Base-by-base conservation (phyloP, 2,888 invertebrate species). In the Melinaea menophilus region DNA sequence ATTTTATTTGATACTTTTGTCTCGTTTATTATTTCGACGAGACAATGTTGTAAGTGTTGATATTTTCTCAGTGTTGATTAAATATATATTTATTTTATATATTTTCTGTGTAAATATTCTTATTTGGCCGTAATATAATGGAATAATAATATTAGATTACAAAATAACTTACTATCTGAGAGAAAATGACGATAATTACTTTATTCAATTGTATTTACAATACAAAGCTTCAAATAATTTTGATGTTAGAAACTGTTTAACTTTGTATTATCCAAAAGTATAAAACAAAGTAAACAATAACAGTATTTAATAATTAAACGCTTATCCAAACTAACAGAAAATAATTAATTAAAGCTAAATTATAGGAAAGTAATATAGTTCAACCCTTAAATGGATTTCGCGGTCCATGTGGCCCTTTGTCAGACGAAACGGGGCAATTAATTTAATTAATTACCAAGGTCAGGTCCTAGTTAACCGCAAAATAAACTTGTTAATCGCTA, bases 1-100 rank as follows among this genome's bases (percentile, higher is more conserved):
- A 75, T 76, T 79, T 79, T 79, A 81, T 81, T 77, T 70, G 78
- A 75, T 71, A 70, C 72, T 72, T 69, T 67, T 57, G 64, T 66
- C 69, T 59, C 66, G 72, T 74, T 71, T 75, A 68, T 66, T 58
- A 65, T 68, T 68, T 64, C 41, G 56, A 56, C 46, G 37, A 37
- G 61, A 48, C 61, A 63, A 63, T 63, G 54, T 59, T 61, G 59
- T 61, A 59, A 56, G 61, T 63, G 61, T 55, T 59, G 51, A 51
- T 51, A 51, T 51, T 51, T 51, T 51, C 51, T 31, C 51, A 51
- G 31, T 31, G 31, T 51, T 31, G 51, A 51, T 51, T 51, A 51
- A 51, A 51, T 51, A 51, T 51, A 51, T 51, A 51, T 31, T 51
- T 51, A 51, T 51, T 7, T 31, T 51, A 51, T 22, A 51, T 31